Evolutionary conservation across 2,113 vertebrate species (phyloP).

Genomic region (Pseudorhombus dupliciocellatus): DNA sequence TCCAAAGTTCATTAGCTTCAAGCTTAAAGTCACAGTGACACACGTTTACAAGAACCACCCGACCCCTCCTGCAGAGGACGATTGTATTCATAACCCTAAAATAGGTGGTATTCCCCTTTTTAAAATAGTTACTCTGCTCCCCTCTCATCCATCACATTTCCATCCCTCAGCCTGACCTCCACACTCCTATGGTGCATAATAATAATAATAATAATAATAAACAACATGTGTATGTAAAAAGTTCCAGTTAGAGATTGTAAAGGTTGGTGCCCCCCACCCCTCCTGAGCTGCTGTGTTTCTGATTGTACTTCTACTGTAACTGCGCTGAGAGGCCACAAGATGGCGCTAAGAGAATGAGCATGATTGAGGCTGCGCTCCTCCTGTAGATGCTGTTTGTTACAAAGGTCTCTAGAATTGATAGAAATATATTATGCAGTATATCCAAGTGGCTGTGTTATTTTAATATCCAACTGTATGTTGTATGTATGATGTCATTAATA

Average conservation of each 20-base stretch:
- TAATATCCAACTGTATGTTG: slow-evolving; percentile 73
- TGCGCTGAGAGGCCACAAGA: slow-evolving; percentile 66
- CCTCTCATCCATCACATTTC: background rate
- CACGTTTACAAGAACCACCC: background rate
- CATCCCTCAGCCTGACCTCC: background rate
- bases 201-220: background rate
- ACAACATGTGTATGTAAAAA: slow-evolving; percentile 27
- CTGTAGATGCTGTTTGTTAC: slow-evolving; percentile 65
- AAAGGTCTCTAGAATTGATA: slow-evolving; percentile 68
- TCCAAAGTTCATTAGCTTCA: background rate
- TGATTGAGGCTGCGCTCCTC: slow-evolving; percentile 54
- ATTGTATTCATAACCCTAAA: slow-evolving; percentile 18
- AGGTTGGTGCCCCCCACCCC: slow-evolving; percentile 5
- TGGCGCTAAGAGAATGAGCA: slow-evolving; percentile 70
- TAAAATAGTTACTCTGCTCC: background rate
- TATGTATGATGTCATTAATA: slow-evolving; percentile 53
- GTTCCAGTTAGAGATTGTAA: slow-evolving; percentile 24
- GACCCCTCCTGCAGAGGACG: background rate
- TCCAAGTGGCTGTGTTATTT: slow-evolving; percentile 77
- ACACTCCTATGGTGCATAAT: slow-evolving; percentile 20
- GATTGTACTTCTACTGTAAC: slow-evolving; percentile 65
- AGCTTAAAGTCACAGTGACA: background rate
- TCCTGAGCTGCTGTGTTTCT: slow-evolving; percentile 29
- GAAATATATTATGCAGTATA: slow-evolving; percentile 74
- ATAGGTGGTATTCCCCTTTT: slow-evolving; percentile 28